Base-by-base conservation (phyloP, 2,797 vertebrate species). In the Lutjanus campechanus region DNA sequence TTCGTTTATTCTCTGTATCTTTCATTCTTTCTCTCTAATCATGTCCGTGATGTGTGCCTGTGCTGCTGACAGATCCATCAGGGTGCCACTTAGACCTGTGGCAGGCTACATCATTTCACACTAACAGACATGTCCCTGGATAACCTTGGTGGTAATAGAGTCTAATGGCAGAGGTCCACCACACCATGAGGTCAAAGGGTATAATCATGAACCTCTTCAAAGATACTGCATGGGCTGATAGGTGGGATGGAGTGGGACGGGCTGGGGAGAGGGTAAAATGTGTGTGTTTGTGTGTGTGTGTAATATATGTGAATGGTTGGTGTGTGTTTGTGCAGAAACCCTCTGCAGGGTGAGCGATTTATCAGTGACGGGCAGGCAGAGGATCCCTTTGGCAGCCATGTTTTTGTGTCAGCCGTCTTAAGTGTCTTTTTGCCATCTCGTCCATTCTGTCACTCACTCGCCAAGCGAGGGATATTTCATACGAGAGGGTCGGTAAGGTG, bases 111-210 rank as follows among this genome's bases (percentile, higher is more conserved):
- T 92, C 85, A 87, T 89, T 92, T 81, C 73, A 81, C 69, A 76
- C 72, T 78, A 92, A 91, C 81, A 79, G 85, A 87, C 83, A 22
- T 62, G 85, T 92, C 91, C 82, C 87, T 84, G 83, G 80, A 84
- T 90, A 92, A 95, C 95, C 92, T 95, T 95, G 93, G 89, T 85
- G 68, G 40, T 91, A 84, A 92, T 82, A 66, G 88, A 87, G 85
- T 86, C 70, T 87, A 89, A 94, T 85, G 88, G 81, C 70, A 85
- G 82, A 76, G 83, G 82, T 81, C 56, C 67, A 51, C 25, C 66
- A 71, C 61, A 80, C 47, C 62, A 19, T 22, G 74, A 16, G 88
- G 87, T 93, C 88, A 90, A 85, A 86, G 87, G 86, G 73, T 88
- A 74, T 55, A 65, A 79, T 81, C 58, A 84, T 56, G 68, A 73